Conservation (phyloP, 2,113 vertebrate genomes). For the Diphyllodes magnificus region DNA sequence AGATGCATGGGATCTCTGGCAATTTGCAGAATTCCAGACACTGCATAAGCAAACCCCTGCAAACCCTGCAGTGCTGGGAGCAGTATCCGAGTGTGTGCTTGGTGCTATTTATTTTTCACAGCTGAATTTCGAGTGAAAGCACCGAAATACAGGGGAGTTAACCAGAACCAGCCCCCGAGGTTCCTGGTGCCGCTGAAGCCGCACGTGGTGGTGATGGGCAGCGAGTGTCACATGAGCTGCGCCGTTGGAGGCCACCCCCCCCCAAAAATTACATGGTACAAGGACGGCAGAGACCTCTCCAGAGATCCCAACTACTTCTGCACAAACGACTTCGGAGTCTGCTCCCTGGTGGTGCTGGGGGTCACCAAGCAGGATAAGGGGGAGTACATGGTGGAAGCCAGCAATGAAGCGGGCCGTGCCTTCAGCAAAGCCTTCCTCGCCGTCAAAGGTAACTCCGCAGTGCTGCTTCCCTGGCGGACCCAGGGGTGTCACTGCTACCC, state of each 20-base stretch:
- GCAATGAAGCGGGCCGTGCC: slow-evolving; percentile 73
- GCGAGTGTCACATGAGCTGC: slow-evolving; percentile 85
- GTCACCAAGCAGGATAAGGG: slow-evolving; percentile 77
- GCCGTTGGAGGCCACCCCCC: slow-evolving; percentile 79
- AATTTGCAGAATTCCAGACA: background rate
- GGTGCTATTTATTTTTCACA: slow-evolving; percentile 27
- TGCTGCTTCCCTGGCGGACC: background rate
- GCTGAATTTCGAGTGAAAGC: slow-evolving; percentile 61
- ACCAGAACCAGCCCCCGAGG: slow-evolving; percentile 70
- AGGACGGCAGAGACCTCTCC: slow-evolving; percentile 74
- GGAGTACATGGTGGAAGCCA: slow-evolving; percentile 75
- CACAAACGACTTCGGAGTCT: slow-evolving; percentile 81
- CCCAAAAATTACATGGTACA: slow-evolving; percentile 84
- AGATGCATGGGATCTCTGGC: background rate
- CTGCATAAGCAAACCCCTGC: no score
- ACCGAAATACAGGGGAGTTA: slow-evolving; percentile 52
- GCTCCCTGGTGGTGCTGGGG: slow-evolving; percentile 78
- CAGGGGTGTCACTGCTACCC: background rate
- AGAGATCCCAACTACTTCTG: slow-evolving; percentile 70
- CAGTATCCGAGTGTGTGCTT: background rate
- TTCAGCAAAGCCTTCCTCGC: slow-evolving; percentile 76
- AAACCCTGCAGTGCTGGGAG: background rate
- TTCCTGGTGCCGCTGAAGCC: slow-evolving; percentile 79
- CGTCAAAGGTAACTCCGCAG: slow-evolving; percentile 72
- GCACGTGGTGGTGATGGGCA: slow-evolving; percentile 78